Base-by-base conservation (phyloP, 2,888 invertebrate species). In the Venusia cambrica region DNA sequence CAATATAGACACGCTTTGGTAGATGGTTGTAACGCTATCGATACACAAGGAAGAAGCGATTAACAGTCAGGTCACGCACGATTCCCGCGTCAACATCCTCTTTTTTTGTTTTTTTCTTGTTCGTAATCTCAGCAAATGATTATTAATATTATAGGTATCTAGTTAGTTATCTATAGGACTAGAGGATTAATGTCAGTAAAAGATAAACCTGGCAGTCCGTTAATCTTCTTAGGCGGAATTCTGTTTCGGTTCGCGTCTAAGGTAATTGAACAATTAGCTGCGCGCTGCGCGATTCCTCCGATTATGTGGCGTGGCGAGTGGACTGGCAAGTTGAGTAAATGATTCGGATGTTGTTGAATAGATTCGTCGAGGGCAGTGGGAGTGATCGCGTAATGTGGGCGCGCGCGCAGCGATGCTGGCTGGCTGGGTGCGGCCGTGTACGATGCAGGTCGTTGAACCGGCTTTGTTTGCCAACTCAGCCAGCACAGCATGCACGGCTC, bases 381-480 rank as follows among this genome's bases (percentile, higher is more conserved):
- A 43, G 38, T 34, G 43, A 47, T 45, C 41, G 45, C 51, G 51
- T 51, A 48, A 56, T 51, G 57, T 57, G 57, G 55, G 56, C 57
- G 62, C 56, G 32, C 53, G 61, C 70, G 72, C 69, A 67, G 68
- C 72, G 64, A 69, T 63, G 70, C 62, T 57, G 24, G n/a, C n/a
- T n/a, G n/a, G n/a, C 58, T 72, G 74, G 79, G 78, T 70, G 78
- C 79, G 79, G 76, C 78, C 70, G 64, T 66, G 66, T 58, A 57
- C 29, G 33, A 21, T 32, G 35, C 29, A 25, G 84, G 84, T 80
- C 84, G 70, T 72, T 79, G 80, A 85, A 73, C 84, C 79, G 70
- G 73, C 84, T 83, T 84, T 85, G 85, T 87, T 87, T 85, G 85
- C 85, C 85, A 85, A 84, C 83, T 83, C 83, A 85, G 83, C 83